phyloP scores from a whole-genome alignment of 2,797 vertebrate species.

The Phyllotis vaccarum region DNA sequence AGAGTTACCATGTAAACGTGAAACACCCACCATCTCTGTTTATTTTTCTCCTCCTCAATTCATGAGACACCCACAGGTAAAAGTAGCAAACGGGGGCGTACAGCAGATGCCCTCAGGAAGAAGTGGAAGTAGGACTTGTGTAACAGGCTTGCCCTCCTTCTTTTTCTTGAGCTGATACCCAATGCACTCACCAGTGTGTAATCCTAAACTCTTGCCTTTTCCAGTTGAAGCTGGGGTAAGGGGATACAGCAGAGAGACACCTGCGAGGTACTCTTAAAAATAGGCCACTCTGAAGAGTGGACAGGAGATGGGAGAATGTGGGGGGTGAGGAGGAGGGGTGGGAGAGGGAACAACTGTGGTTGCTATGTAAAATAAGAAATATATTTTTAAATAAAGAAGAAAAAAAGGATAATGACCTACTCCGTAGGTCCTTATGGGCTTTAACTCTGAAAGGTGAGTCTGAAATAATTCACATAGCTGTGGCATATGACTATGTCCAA shows the following conservation, averaged over 20 bases:
- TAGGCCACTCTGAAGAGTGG: too few species aligned
- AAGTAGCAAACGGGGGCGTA: conserved; percentile 30
- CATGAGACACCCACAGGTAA: conserved; percentile 56
- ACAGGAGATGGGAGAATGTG: too few species aligned
- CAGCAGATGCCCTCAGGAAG: conserved; percentile 22
- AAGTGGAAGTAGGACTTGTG: conserved; percentile 35
- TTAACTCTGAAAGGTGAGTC: conserved; percentile 50
- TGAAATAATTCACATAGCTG: conserved; percentile 47
- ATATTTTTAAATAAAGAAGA: too few species aligned
- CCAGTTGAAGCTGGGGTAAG: neutral
- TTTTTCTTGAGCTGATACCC: neutral
- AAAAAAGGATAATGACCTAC: neutral
- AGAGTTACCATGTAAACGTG: conserved; percentile 40
- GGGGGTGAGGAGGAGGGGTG: too few species aligned
- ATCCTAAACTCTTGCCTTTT: neutral
- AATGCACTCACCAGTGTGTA: neutral
- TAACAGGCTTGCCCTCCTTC: conserved; percentile 17
- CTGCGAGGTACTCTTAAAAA: neutral
- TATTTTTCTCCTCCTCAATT: conserved; percentile 37
- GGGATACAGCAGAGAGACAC: neutral
- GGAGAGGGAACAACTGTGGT: too few species aligned
- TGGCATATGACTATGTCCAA: neutral
- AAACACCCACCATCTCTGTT: neutral
- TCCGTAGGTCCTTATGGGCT: neutral
- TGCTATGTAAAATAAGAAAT: too few species aligned